Conservation (phyloP, 2,113 vertebrate species). For the Larimichthys polyactis region DNA sequence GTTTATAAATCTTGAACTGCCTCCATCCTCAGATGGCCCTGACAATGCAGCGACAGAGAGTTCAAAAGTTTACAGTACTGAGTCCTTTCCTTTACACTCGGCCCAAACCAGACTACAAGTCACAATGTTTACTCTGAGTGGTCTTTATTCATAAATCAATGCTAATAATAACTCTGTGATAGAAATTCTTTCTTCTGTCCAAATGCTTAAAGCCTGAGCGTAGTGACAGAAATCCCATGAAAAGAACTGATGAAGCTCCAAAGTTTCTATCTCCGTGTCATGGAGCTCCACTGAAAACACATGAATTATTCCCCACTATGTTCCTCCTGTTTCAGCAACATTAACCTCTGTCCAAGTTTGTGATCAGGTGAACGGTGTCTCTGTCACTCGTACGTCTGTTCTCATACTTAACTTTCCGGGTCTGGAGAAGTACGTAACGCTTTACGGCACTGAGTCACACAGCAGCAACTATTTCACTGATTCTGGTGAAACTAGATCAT, state of each 20-base stretch:
- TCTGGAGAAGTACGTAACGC: no score
- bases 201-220: not conserved
- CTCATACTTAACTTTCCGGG: no score
- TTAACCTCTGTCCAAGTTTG: not conserved
- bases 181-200: not conserved
- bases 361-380: no score
- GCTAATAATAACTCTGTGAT: not conserved
- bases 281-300: not conserved
- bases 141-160: not conserved
- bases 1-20: conserved; percentile 43
- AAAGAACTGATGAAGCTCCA: not conserved
- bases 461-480: no score
- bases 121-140: not conserved
- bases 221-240: not conserved
- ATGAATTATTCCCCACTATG: not conserved
- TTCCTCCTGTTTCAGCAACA: not conserved
- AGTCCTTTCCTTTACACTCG: not conserved
- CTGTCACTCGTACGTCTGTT: no score
- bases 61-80: not conserved
- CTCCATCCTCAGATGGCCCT: not conserved
- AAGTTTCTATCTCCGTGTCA: not conserved
- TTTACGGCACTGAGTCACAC: no score
- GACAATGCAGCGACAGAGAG: not conserved
- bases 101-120: not conserved
- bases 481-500: no score